Percentiles rank a stretch among this genome's conserved stretches.
phyloP scores from a whole-genome alignment of 2,113 vertebrate genomes.

The Calyptommatus sinebrachiatus region DNA sequence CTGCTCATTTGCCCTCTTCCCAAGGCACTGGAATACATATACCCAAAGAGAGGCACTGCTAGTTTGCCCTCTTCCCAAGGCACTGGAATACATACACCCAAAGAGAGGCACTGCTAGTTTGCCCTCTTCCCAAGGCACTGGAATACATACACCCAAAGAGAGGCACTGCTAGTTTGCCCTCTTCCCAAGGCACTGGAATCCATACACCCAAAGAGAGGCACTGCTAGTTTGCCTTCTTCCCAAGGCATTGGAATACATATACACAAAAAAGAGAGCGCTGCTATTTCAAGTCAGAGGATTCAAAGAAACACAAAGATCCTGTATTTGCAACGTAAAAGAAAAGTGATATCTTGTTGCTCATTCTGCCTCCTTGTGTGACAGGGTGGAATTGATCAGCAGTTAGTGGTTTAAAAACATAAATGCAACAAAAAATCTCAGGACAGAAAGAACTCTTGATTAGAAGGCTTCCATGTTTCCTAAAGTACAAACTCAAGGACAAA shows the following conservation, averaged over 20 bases:
- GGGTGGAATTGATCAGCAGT: not conserved
- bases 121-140: slow-evolving; percentile 1
- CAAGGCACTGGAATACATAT: not conserved
- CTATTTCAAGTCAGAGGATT: not conserved
- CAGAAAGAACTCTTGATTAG: not conserved
- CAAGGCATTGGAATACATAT: not conserved
- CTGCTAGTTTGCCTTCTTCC: slow-evolving; percentile 28
- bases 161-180: too few relatives aligned
- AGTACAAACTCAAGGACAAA: not conserved
- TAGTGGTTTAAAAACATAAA: not conserved
- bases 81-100: too few relatives aligned
- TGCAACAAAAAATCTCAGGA: not conserved
- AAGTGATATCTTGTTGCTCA: not conserved
- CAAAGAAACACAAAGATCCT: too few relatives aligned
- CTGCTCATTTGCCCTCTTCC: slow-evolving; percentile 27
- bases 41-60: not conserved
- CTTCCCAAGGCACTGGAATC: too few relatives aligned
- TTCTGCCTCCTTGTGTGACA: not conserved
- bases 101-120: too few relatives aligned
- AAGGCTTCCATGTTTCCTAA: not conserved
- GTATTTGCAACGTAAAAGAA: not conserved
- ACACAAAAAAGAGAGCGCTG: not conserved
- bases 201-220: too few relatives aligned
- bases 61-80: too few relatives aligned
- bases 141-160: not conserved